Evolutionary conservation across 2,888 invertebrate genomes (phyloP), one percentile per base, ranked within the genome.

Genomic region (Athalia rosae): DNA sequence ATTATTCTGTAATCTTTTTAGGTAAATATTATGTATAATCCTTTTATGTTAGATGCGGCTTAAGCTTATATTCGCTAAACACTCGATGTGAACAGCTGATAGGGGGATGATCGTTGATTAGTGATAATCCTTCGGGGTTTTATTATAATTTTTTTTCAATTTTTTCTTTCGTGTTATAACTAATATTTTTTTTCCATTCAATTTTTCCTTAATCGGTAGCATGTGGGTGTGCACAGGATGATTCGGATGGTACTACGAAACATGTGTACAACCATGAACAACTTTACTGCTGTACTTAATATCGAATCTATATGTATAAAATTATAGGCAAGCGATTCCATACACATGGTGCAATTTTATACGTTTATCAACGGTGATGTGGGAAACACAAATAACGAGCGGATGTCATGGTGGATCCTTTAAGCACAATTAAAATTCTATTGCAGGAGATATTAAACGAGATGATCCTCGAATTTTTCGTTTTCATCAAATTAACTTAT

Each of bases 1-100:
- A 53, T 11, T 53, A n/a, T 11, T 53, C 11, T 53, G 53, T 4
- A n/a, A 11, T 53, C 53, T 11, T 9, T 53, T 53, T 53, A 9
- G 28, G 28, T 28, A 28, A 28, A 28, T 28, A 28, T 28, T 28
- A 28, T 28, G 53, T 53, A 5, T 43, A 56, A 69, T 69, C 15
- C 61, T 69, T 28, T 53, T 28, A 56, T 62, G 13, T 48, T 66
- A 69, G 53, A 69, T 69, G n/a, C n/a, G 69, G 69, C 56, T 69
- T 69, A 45, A 71, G 71, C 71, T 43, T n/a, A n/a, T n/a, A 71
- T 71, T 13, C 71, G 71, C 13, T 45, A 71, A 71, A 71, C 71
- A 58, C 71, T 71, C 41, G 71, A 71, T 43, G 15, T n/a, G 50
- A 28, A 41, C 13, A 9, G 45, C 45, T 50, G 71, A 71, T 71